Base-by-base conservation (phyloP, 2,113 vertebrate species). In the Anoplopoma fimbria region DNA sequence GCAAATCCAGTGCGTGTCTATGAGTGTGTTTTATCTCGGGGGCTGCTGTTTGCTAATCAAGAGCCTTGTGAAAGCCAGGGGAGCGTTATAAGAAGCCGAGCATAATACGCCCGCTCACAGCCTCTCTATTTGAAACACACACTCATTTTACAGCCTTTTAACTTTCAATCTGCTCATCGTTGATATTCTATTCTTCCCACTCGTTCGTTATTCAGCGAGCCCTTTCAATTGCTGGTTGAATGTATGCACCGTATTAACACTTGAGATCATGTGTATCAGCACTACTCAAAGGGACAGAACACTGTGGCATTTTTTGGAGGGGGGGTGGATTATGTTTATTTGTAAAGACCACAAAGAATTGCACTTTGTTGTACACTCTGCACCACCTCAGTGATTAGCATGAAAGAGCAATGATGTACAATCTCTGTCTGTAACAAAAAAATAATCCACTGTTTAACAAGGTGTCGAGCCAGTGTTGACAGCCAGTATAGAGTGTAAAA, bases 111-210 rank as follows among this genome's bases (percentile, higher is more conserved):
- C 58, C 2, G 69, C 82, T 85, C 87, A 74, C 73, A 81, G 76
- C 62, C 64, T 57, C 67, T 76, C 84, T 65, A 69, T 94, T 87
- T 91, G 79, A 93, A n/a, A 91, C 85, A 92, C 82, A 81, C 60
- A 69, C 86, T 93, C 85, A 90, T 93, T 94, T 93, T 93, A 93
- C 90, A 91, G 89, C 84, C 92, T 92, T 94, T 93, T 91, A 94
- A 94, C 92, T 94, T 93, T 91, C 88, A 92, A 87, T 93, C 89
- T 85, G 87, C 87, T 77, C 36, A 31, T 81, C 55, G 84, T 87
- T 92, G 82, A 88, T 93, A 93, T 89, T 82, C 69, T 77, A 73
- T 87, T 87, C 90, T 87, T 77, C 69, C 77, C 64, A 68, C 74
- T 81, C 51, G 60, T 83, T 87, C 80, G 76, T 85, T 79, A 82